Conservation (phyloP, 2,797 vertebrate species). For the Xiphorhynchus erythropygius region DNA sequence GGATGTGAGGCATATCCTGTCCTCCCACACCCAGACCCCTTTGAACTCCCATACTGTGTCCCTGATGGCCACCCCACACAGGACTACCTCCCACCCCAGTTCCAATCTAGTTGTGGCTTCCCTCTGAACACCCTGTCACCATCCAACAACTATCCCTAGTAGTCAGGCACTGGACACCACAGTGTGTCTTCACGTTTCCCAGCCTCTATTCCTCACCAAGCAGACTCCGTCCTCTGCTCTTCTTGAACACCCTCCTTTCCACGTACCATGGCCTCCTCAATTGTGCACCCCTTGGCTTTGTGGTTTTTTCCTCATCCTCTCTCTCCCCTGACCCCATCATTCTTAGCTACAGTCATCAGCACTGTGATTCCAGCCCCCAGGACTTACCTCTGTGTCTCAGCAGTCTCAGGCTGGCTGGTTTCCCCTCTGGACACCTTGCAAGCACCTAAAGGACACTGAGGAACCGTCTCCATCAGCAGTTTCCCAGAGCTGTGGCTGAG, state of each 20-base stretch:
- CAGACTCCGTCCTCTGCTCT: background rate
- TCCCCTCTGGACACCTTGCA: background rate
- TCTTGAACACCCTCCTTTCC: background rate
- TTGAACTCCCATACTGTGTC: accelerated
- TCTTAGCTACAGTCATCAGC: background rate
- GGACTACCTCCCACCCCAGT: background rate
- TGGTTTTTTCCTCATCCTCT: background rate
- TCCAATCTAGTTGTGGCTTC: background rate
- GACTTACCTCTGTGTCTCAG: background rate
- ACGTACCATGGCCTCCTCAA: background rate
- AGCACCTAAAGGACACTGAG: background rate
- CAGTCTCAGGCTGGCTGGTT: background rate
- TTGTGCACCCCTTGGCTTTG: background rate
- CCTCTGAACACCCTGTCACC: background rate
- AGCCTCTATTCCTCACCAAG: background rate
- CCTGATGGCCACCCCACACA: background rate
- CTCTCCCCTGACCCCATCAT: accelerated
- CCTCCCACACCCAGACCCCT: background rate
- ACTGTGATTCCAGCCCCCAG: background rate
- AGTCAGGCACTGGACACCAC: background rate
- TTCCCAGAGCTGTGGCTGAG: background rate
- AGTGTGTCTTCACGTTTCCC: background rate
- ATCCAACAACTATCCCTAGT: background rate
- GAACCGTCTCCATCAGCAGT: background rate
- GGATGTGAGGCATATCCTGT: background rate